Evolutionary conservation across 2,797 vertebrate genomes (phyloP), one percentile per base, ranked within the genome.

Genomic region (Neosilurus hyrtlii): DNA sequence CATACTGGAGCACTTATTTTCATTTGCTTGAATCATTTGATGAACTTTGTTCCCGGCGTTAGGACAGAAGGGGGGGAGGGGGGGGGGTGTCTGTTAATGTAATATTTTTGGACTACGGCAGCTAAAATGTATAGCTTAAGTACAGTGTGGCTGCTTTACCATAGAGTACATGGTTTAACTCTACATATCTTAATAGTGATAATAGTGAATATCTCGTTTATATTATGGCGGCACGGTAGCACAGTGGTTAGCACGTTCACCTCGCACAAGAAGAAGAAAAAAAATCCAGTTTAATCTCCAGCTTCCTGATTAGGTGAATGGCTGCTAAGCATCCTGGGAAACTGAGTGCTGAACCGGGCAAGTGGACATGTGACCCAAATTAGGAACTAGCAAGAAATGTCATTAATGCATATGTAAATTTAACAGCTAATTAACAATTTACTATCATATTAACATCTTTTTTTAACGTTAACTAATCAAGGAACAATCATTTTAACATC

Each of bases 1-100:
- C 80, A 65, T 79, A 89, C 82, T 52, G 63, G 52, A 67, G 54
- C 74, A 73, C 85, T 84, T 86, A 76, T 89, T 86, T 86, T 86
- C 73, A 79, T 83, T 87, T 68, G 35, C 65, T 35, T 30, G 59
- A 26, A 57, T 78, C 26, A 54, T 83, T 79, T 65, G 74, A 75
- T 76, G 83, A 73, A 84, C 84, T 84, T 61, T 82, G 82, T 57
- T 65, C 26, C 43, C 7, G 62, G 35, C 35, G 61, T 59, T 70
- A 43, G 37, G 43, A n/a, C 70, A 56, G 37, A 68, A 18, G 15
- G 35, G 51, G 14, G 43, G n/a, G n/a, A n/a, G n/a, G n/a, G n/a
- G n/a, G n/a, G n/a, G n/a, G n/a, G n/a, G n/a, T 22, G 26, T 35
- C 18, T 57, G 18, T 56, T 57, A 74, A 35, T 77, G 35, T 61